These are phyloP conservation scores for Pontoporia blainvillei DNA, from an alignment of 2,113 vertebrate species.

Conservation along the genomic window DNA sequence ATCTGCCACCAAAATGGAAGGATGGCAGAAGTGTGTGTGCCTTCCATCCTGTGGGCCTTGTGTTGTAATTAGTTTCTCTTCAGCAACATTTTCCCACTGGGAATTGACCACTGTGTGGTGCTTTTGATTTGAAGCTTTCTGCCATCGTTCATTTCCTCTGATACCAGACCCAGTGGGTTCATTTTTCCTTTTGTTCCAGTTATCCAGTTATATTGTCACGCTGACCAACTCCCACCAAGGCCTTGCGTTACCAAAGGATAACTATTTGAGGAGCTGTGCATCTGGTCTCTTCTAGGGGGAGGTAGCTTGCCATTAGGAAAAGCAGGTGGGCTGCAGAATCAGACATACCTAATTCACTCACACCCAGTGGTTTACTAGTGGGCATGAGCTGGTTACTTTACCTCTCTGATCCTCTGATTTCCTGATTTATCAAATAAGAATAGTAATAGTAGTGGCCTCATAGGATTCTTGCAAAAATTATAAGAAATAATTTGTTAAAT, in stretches of 20 bases:
- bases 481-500: background rate
- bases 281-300: background rate
- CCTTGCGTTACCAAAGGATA: background rate
- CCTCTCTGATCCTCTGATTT: background rate
- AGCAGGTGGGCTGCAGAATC: background rate
- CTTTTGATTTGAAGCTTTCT: background rate
- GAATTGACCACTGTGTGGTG: background rate
- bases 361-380: too few species aligned
- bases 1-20: rapidly evolving
- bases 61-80: rapidly evolving
- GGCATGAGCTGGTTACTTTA: too few species aligned
- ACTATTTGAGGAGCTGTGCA: rapidly evolving
- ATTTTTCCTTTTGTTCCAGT: background rate
- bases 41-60: rapidly evolving
- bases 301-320: background rate
- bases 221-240: background rate
- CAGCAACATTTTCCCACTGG: background rate
- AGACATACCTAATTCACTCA: background rate
- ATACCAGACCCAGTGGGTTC: background rate
- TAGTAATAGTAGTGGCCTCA: background rate
- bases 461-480: background rate
- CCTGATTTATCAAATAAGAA: background rate
- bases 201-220: rapidly evolving
- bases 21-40: rapidly evolving
- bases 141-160: background rate